Percentiles rank a stretch among this genome's conserved stretches.
These are phyloP conservation scores for Amphimallon solstitiale DNA, from an alignment of 2,888 invertebrate genomes.

Conservation along the genomic window DNA sequence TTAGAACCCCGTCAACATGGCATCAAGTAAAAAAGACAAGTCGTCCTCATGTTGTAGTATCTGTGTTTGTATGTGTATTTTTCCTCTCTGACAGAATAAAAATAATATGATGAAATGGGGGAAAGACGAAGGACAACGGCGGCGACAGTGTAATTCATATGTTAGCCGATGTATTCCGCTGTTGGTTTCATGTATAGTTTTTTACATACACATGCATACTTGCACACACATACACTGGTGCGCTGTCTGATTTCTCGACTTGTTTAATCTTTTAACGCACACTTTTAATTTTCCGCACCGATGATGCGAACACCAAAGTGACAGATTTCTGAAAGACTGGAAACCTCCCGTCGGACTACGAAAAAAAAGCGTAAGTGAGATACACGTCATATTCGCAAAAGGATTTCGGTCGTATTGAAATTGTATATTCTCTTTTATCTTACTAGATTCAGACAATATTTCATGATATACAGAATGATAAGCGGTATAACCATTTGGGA, in stretches of 20 bases:
- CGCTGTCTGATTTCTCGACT: conserved; percentile 52
- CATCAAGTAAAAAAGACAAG: conserved; percentile 44
- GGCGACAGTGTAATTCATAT: conserved; percentile 37
- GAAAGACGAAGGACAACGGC: conserved; percentile 14
- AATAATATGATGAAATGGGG: conserved; percentile 7
- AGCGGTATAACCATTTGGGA: no score
- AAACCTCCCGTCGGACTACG: not conserved
- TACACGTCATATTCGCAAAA: not conserved
- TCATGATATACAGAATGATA: no score
- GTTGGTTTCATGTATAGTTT: conserved; percentile 28
- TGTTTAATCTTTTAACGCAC: conserved; percentile 59
- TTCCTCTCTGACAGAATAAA: not conserved
- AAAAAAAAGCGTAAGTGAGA: not conserved
- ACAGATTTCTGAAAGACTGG: conserved; percentile 35
- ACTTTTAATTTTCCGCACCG: conserved; percentile 60
- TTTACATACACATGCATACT: no score
- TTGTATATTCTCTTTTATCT: no score
- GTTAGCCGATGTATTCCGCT: conserved; percentile 37
- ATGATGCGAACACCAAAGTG: conserved; percentile 43
- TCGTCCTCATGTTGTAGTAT: not conserved
- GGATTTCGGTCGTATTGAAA: no score
- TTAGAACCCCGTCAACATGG: conserved; percentile 50
- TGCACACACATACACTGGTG: conserved; percentile 27
- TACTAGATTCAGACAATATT: no score
- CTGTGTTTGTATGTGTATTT: not conserved